A percentile compares a stretch with the other conserved stretches of the same genome.
Evolutionary conservation across 1,140 invertebrate species (phyloP).

Genomic region (Scaptomyza montana): DNA sequence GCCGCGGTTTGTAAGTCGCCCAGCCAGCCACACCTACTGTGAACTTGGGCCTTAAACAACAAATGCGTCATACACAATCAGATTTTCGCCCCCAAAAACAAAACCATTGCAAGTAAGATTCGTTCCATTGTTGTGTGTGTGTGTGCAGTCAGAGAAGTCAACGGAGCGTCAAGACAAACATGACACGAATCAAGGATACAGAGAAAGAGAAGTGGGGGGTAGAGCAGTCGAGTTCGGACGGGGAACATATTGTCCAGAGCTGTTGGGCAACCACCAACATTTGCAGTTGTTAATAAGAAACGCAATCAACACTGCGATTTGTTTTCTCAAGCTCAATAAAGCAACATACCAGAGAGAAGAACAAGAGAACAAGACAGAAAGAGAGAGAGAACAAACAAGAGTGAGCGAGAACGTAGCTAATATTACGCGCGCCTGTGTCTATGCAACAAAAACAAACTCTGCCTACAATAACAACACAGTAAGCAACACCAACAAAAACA

Average conservation of each 20-base stretch:
- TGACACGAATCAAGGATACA: slow-evolving; percentile 38
- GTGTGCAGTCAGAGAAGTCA: slow-evolving; percentile 69
- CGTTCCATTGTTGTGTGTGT: slow-evolving; percentile 64
- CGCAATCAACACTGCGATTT: slow-evolving; percentile 82
- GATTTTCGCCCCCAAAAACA: slow-evolving; percentile 26
- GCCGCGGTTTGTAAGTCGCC: slow-evolving; percentile 19
- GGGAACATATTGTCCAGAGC: slow-evolving; percentile 68
- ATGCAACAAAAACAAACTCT: slow-evolving; percentile 63
- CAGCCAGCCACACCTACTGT: slow-evolving; percentile 12
- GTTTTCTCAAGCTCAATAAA: slow-evolving; percentile 76
- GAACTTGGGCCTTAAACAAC: not conserved
- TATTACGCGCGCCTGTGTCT: slow-evolving; percentile 62
- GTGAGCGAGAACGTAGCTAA: slow-evolving; percentile 51
- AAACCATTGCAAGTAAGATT: slow-evolving; percentile 23
- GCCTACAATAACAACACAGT: slow-evolving; percentile 73
- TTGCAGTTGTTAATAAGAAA: slow-evolving; percentile 82
- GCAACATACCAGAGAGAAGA: not conserved
- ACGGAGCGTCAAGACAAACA: slow-evolving; percentile 80
- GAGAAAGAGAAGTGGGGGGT: not conserved
- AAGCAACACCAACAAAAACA: slow-evolving; percentile 6
- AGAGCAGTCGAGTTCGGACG: slow-evolving; percentile 34
- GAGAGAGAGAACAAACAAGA: not conserved
- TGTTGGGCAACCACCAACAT: slow-evolving; percentile 60
- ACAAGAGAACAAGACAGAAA: not conserved
- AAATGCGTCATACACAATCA: slow-evolving; percentile 42